phyloP scores from a whole-genome alignment of 2,888 invertebrate genomes.

The Bimastos eiseni region DNA sequence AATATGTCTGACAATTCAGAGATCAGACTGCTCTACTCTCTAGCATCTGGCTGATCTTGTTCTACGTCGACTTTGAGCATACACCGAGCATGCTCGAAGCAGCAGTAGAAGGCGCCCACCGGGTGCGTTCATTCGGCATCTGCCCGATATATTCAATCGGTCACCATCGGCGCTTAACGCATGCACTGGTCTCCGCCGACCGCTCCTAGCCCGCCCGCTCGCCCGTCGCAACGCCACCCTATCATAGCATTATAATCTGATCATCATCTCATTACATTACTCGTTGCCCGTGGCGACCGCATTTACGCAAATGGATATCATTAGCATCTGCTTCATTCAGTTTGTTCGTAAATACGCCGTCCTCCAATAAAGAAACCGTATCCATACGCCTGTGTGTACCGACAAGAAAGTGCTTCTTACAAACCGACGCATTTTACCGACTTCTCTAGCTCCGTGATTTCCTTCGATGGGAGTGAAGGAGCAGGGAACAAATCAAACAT shows the following conservation, averaged over 20 bases:
- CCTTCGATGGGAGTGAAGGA: neutral
- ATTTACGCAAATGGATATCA: constrained; percentile 25
- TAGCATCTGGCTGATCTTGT: neutral
- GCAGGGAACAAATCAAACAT: neutral
- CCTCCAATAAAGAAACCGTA: neutral
- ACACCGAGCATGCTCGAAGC: neutral
- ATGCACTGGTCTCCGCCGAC: neutral
- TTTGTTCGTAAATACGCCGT: constrained; percentile 6
- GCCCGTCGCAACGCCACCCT: neutral
- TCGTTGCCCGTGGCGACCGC: constrained; percentile 22
- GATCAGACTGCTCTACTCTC: neutral
- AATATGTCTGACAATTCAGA: too few species aligned
- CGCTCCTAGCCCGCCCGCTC: neutral
- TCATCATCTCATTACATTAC: constrained; percentile 18
- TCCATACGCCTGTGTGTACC: neutral
- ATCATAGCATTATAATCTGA: neutral
- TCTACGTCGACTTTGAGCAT: neutral
- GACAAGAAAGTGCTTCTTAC: neutral
- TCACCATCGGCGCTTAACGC: neutral
- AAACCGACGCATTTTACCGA: neutral
- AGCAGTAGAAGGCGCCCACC: neutral
- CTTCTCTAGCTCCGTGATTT: neutral
- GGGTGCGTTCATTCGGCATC: neutral
- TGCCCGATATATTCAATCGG: neutral
- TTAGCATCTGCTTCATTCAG: constrained; percentile 21